These are phyloP conservation scores for Netelia melanura DNA, from an alignment of 2,888 invertebrate genomes.

Conservation along the genomic window DNA sequence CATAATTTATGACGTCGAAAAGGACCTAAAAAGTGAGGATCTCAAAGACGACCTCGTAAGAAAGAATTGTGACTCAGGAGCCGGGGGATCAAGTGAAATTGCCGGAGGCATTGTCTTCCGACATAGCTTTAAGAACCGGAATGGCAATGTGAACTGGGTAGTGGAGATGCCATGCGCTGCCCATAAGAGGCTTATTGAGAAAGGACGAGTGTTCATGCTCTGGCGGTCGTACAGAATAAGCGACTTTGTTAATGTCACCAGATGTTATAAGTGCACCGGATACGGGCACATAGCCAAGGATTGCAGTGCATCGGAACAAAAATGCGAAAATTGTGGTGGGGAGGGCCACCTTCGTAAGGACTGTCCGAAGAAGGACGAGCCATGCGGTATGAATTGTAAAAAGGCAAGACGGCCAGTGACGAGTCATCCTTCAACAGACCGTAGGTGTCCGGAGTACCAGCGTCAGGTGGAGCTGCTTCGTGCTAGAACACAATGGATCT, in stretches of 20 bases:
- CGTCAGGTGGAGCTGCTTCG: too few relatives aligned
- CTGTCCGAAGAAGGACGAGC: not conserved
- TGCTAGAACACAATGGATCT: not conserved
- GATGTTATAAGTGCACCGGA: constrained; percentile 45
- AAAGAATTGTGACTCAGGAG: not conserved
- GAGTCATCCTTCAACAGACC: not conserved
- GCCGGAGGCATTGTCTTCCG: not conserved
- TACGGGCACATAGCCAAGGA: constrained; percentile 31
- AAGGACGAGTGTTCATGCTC: not conserved
- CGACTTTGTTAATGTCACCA: constrained; percentile 20
- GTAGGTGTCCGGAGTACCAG: not conserved
- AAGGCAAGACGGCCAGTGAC: not conserved
- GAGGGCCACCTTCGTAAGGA: not conserved
- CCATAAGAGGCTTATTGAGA: not conserved
- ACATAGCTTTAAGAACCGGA: not conserved
- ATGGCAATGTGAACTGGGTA: constrained; percentile 1
- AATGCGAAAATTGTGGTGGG: not conserved
- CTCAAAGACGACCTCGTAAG: too few relatives aligned
- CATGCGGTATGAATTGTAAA: constrained; percentile 1
- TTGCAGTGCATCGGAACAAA: not conserved
- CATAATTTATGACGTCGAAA: too few relatives aligned
- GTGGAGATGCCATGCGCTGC: not conserved
- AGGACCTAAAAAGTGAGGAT: too few relatives aligned
- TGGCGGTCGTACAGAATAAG: constrained; percentile 19
- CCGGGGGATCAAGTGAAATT: not conserved